phyloP scores from a whole-genome alignment of 2,888 invertebrate species.

The Arge pagana region DNA sequence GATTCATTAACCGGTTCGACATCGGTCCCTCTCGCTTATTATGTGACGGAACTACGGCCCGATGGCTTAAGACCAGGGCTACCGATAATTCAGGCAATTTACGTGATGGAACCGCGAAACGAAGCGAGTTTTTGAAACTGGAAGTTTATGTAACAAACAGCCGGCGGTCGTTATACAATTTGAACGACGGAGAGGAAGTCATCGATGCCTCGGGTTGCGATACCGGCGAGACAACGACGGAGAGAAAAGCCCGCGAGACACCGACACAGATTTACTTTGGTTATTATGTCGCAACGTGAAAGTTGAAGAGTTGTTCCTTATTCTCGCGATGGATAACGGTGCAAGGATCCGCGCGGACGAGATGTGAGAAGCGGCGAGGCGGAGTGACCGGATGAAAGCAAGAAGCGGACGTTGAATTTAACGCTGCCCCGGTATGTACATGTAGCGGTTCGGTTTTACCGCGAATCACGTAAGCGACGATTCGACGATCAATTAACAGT shows the following conservation, averaged over 20 bases:
- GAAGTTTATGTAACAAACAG: slow-evolving; percentile 9
- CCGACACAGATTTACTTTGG: slow-evolving; percentile 29
- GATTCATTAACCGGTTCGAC: too few relatives aligned
- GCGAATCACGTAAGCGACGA: too few relatives aligned
- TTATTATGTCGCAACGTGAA: slow-evolving; percentile 46
- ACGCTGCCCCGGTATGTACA: too few relatives aligned
- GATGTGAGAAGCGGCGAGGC: too few relatives aligned
- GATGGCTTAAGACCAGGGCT: neutral
- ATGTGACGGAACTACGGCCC: too few relatives aligned
- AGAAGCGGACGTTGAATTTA: too few relatives aligned
- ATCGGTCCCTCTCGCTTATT: too few relatives aligned
- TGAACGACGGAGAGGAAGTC: too few relatives aligned
- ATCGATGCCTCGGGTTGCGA: too few relatives aligned
- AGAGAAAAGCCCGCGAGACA: slow-evolving; percentile 13
- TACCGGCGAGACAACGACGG: slow-evolving; percentile 13
- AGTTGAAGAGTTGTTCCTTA: slow-evolving; percentile 34
- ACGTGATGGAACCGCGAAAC: neutral
- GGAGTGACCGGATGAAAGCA: too few relatives aligned
- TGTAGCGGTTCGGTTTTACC: too few relatives aligned
- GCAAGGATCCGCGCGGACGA: neutral
- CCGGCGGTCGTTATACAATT: slow-evolving; percentile 16
- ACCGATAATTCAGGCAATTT: slow-evolving; percentile 4
- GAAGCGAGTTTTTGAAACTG: slow-evolving; percentile 5
- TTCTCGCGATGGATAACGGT: slow-evolving; percentile 1
- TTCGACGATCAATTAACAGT: too few relatives aligned